Evolutionary conservation across 2,888 invertebrate species (phyloP).

Genomic region (Mesochorus sp.): DNA sequence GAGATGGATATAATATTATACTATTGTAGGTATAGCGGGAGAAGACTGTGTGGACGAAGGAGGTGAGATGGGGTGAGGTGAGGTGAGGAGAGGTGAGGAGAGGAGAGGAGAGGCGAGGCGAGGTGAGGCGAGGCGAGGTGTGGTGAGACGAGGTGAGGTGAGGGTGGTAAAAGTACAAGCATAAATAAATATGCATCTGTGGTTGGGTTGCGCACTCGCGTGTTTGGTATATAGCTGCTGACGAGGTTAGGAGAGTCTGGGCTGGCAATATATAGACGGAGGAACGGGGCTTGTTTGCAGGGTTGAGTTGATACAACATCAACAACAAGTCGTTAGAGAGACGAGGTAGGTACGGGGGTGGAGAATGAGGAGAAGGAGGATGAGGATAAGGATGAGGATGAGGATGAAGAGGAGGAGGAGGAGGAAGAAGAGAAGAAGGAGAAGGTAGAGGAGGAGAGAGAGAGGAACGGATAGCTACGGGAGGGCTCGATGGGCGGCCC

Average conservation of each 20-base stretch:
- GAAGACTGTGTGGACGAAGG: too few species aligned
- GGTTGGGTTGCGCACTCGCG: conserved; percentile 40
- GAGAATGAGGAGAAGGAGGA: conserved; percentile 50
- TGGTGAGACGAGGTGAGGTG: too few species aligned
- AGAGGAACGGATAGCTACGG: conserved; percentile 20
- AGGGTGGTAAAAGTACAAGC: too few species aligned
- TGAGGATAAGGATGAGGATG: background rate
- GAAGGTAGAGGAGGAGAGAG: conserved; percentile 39
- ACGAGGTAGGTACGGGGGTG: conserved; percentile 70
- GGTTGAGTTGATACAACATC: conserved; percentile 78
- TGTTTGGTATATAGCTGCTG: conserved; percentile 30
- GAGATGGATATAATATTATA: too few species aligned
- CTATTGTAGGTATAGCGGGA: too few species aligned
- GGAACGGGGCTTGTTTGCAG: conserved; percentile 70
- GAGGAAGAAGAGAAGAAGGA: conserved; percentile 29
- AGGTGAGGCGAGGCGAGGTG: too few species aligned
- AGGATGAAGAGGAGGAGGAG: background rate
- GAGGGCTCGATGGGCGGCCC: conserved; percentile 55
- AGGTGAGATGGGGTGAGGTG: too few species aligned
- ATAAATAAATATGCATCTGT: conserved; percentile 22
- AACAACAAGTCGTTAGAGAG: conserved; percentile 80
- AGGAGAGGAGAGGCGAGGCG: too few species aligned
- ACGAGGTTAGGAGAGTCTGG: conserved; percentile 52
- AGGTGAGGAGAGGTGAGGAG: conserved; percentile 1
- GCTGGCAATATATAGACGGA: conserved; percentile 1